Evolutionary conservation across 2,113 vertebrate genomes (phyloP), one percentile per base, ranked within the genome.

Genomic region (Anser cygnoides): DNA sequence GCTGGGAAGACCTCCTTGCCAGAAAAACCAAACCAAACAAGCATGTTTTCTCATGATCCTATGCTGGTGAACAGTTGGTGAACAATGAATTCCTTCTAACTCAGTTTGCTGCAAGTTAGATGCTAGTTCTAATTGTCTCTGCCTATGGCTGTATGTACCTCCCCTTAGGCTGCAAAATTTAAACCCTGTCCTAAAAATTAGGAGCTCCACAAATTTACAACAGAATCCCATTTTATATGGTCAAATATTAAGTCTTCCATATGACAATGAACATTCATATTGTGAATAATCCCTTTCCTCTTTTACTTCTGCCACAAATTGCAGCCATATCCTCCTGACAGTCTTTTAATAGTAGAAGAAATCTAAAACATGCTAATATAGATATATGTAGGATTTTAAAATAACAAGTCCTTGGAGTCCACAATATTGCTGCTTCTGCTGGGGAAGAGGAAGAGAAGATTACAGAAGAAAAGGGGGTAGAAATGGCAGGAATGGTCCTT

Each of bases 51-150:
- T 2, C 1, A 21, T 15, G 17, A 66, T 8, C 54, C 37, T 0
- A 0, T 44, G 18, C 3, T 2, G 3, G 63, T 0, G 1, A 93
- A 5, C 3, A 3, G 22, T 33, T 52, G 67, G 75, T 41, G 37
- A 13, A n/a, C 62, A 39, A 25, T 63, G 37, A 16, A 17, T 33
- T n/a, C 25, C 25, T 84, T 31, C n/a, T 49, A 26, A 75, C 70
- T 59, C 23, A 25, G 6, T 44, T 77, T 67, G 23, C 52, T 55
- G 44, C 33, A 59, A 50, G 22, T 55, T 35, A 20, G 7, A 54
- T 70, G 11, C 52, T 75, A 23, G 18, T 79, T 43, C 55, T 78
- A 65, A 43, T 35, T 49, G 41, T n/a, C 66, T 70, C n/a, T 84
- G 46, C 26, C 39, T 43, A 7, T 18, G 43, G 35, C 25, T 52